Conservation (phyloP, 2,888 invertebrate species). For the Drosophila multiciliata region DNA sequence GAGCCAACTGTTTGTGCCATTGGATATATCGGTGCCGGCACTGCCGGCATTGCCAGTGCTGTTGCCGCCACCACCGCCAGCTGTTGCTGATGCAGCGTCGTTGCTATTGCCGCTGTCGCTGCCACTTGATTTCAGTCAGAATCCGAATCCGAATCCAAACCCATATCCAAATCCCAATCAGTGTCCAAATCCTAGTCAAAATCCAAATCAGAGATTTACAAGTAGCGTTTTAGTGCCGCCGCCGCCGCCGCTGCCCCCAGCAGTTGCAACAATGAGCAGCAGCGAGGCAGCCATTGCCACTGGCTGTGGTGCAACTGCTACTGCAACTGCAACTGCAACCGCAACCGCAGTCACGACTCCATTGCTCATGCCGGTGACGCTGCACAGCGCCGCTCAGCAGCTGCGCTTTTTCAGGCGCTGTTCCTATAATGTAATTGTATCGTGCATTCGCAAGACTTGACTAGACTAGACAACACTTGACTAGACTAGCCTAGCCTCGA, state of each 20-base stretch:
- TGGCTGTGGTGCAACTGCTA: constrained; percentile 17
- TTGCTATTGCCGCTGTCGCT: constrained; percentile 58
- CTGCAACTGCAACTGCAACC: not conserved
- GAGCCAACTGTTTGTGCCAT: constrained; percentile 59
- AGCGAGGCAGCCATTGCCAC: constrained; percentile 15
- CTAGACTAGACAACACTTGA: too few species aligned
- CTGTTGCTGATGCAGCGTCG: constrained; percentile 21
- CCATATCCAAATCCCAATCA: constrained; percentile 8
- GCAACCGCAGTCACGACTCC: constrained; percentile 53
- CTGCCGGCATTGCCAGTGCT: constrained; percentile 41
- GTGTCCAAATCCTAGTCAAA: constrained; percentile 14
- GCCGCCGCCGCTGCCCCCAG: constrained; percentile 9
- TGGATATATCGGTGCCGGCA: constrained; percentile 65
- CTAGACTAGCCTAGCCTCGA: too few species aligned
- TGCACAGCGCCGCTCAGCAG: constrained; percentile 82
- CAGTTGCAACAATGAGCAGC: constrained; percentile 37
- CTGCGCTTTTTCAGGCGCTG: constrained; percentile 83
- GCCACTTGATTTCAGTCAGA: constrained; percentile 66
- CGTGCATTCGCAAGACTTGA: constrained; percentile 71
- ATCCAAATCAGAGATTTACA: constrained; percentile 2
- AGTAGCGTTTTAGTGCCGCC: constrained; percentile 5
- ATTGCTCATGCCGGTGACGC: constrained; percentile 73
- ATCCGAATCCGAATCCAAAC: constrained; percentile 18
- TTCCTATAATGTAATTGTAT: constrained; percentile 84
- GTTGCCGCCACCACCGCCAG: constrained; percentile 9